phyloP scores from a whole-genome alignment of 2,113 vertebrate species.

The Eonycteris spelaea region DNA sequence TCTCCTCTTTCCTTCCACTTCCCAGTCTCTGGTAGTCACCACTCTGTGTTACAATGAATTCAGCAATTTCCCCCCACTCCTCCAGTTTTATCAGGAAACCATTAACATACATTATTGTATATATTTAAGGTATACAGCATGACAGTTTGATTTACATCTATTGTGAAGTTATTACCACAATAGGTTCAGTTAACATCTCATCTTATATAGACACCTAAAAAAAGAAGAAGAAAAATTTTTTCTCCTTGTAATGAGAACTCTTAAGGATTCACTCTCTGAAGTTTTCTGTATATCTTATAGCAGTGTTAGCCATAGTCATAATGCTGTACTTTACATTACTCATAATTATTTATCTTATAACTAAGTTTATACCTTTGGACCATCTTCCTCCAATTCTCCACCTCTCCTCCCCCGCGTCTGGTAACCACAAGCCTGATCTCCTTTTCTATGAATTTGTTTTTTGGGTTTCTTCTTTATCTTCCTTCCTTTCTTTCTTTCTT shows the following conservation, averaged over 20 bases:
- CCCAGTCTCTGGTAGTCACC: background rate
- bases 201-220: background rate
- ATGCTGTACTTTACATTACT: background rate
- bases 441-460: background rate
- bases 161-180: background rate
- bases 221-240: background rate
- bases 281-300: background rate
- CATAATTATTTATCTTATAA: background rate
- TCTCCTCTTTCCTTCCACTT: background rate
- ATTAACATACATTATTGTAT: background rate
- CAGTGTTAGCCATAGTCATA: background rate
- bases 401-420: too few species aligned
- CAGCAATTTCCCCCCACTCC: background rate
- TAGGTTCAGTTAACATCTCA: background rate
- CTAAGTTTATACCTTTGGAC: background rate
- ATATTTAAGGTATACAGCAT: background rate
- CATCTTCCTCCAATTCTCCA: background rate
- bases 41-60: background rate
- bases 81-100: background rate
- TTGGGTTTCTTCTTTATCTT: background rate
- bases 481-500: background rate
- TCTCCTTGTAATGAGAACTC: background rate
- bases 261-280: background rate
- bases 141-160: background rate
- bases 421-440: background rate